Evolutionary conservation across 2,888 invertebrate species (phyloP).

Genomic region (Plebejus melissa): DNA sequence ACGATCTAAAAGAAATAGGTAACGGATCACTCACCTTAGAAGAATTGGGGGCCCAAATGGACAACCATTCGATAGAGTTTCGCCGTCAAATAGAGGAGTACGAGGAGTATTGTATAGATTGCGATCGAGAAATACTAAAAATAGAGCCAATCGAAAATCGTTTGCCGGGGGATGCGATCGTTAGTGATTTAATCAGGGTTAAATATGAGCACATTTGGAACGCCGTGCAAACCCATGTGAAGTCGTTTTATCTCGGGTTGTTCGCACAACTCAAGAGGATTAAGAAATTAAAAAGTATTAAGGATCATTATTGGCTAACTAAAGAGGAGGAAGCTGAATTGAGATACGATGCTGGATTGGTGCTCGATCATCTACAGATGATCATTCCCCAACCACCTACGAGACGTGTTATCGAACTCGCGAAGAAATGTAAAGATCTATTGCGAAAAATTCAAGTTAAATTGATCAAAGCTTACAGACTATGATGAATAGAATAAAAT

Average conservation of each 20-base stretch:
- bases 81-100: neutral
- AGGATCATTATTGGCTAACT: conserved; percentile 36
- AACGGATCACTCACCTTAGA: neutral
- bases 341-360: conserved; percentile 36
- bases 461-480: conserved; percentile 8
- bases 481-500: conserved; percentile 17
- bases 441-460: conserved; percentile 33
- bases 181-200: conserved; percentile 40
- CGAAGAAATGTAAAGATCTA: conserved; percentile 34
- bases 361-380: conserved; percentile 36
- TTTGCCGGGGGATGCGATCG: conserved; percentile 16
- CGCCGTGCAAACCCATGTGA: conserved; percentile 32
- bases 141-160: neutral
- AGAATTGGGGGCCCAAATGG: neutral
- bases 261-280: conserved; percentile 35
- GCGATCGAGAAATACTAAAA: neutral
- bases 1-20: neutral
- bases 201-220: conserved; percentile 37
- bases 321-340: conserved; percentile 38
- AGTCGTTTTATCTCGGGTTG: conserved; percentile 39
- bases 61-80: neutral
- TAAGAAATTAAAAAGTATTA: neutral
- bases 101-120: neutral
- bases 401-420: conserved; percentile 33
- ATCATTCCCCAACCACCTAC: conserved; percentile 34